Base-by-base conservation (phyloP, 2,113 vertebrate species). In the Syngnathus typhle region DNA sequence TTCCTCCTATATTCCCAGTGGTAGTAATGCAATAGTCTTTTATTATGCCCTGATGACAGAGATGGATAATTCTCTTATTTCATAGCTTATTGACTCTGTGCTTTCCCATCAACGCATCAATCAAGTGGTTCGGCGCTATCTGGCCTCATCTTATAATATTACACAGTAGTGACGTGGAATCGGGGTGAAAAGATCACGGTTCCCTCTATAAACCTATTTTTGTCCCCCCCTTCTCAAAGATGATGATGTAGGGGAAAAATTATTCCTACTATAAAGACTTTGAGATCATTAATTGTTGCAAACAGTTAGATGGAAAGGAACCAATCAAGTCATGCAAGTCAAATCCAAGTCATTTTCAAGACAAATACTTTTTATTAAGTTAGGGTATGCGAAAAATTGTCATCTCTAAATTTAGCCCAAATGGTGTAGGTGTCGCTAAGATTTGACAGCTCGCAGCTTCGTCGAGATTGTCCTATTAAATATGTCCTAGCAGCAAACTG, bases 41-140 rank as follows among this genome's bases (percentile, higher is more conserved):
- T 82, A 73, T 74, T 71, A 71, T 64, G 59, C 67, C 19, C n/a
- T 1, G 8, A 51, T 68, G 82, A 81, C 78, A 76, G 74, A 77
- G 82, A 86, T 60, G 55, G 67, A 84, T 83, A 73, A 68, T 72
- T 68, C 61, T 39, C 47, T 61, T 69, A 73, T 39, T 21, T 51
- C 10, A 55, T n/a, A 32, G 12, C 19, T 80, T 77, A 80, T 80
- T 85, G 75, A 77, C 83, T 77, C 60, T 68, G 70, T 58, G 27
- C 54, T 68, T 7, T 52, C 56, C 32, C 67, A 55, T n/a, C 49
- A 21, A 12, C 43, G 58, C 74, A 82, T 84, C 73, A 72, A 74
- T 82, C 78, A 80, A 74, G 65, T 52, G 74, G 60, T 75, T 49
- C 51, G 38, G 13, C 15, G 16, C 65, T 64, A 73, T 66, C 67